Evolutionary conservation across 2,888 invertebrate species (phyloP).

Genomic region (Clunio marinus): DNA sequence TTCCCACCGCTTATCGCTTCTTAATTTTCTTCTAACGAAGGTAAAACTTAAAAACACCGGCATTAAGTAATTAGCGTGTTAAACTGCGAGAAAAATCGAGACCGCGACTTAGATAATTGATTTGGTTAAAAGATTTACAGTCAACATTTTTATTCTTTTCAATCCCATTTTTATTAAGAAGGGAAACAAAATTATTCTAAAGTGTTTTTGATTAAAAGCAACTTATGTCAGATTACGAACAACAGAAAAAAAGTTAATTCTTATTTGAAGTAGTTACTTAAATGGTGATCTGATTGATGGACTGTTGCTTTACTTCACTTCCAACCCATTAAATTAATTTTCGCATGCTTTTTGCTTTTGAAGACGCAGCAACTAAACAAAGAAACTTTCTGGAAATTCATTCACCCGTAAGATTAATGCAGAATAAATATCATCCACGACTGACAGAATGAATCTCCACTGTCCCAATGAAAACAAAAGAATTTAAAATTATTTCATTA

Average conservation of each 20-base stretch:
- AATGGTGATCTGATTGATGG: no score
- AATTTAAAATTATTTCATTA: constrained; percentile 48
- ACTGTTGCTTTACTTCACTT: no score
- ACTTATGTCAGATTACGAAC: no score
- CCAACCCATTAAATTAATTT: no score
- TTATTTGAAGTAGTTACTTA: no score
- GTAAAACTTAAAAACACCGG: neutral
- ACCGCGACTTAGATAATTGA: neutral
- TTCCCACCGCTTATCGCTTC: constrained; percentile 23
- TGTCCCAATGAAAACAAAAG: constrained; percentile 14
- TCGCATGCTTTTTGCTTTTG: no score
- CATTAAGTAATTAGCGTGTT: no score
- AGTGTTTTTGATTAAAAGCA: no score
- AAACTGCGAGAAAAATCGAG: neutral
- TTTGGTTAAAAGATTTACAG: neutral
- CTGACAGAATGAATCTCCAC: neutral
- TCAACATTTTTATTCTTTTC: no score
- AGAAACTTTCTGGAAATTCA: neutral
- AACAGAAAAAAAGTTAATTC: no score
- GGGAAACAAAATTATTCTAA: no score
- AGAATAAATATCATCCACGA: neutral
- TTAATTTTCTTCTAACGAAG: neutral
- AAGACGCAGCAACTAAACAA: neutral
- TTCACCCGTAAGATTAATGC: constrained; percentile 11
- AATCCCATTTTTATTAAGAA: no score